Percentiles rank a stretch among this genome's conserved stretches.
These are phyloP conservation scores for Ciconia nigra DNA, from an alignment of 2,797 vertebrate genomes.

Conservation along the genomic window DNA sequence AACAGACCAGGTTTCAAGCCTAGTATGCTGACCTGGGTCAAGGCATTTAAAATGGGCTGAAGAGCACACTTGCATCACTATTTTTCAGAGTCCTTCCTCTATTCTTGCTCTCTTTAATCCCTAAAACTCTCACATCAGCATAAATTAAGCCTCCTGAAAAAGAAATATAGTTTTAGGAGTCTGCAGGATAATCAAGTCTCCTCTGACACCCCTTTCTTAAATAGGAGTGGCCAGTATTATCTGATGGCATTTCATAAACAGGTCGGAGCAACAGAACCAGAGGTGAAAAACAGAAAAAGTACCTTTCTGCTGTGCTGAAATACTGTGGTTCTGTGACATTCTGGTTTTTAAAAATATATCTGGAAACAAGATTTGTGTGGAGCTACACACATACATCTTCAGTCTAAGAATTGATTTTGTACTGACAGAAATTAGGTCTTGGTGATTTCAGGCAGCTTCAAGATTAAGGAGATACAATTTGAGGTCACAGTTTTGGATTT, in stretches of 20 bases:
- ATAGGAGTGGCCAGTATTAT: neutral
- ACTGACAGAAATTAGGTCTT: neutral
- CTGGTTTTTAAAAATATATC: neutral
- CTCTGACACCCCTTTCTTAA: neutral
- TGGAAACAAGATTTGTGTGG: neutral
- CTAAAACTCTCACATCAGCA: neutral
- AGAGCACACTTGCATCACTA: neutral
- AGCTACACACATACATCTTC: neutral
- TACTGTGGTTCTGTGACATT: neutral
- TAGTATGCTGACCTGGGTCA: neutral
- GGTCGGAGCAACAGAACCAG: neutral
- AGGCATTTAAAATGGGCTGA: neutral
- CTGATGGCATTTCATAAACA: neutral
- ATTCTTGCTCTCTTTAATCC: neutral
- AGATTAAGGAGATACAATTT: neutral
- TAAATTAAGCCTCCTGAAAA: neutral
- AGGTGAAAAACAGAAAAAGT: neutral
- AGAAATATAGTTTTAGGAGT: neutral
- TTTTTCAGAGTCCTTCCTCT: neutral
- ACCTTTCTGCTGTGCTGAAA: neutral
- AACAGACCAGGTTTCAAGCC: neutral
- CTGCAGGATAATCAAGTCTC: neutral
- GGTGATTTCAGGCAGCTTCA: neutral
- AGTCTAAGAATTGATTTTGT: neutral
- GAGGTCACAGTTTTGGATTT: neutral